A percentile compares a stretch with the other conserved stretches of the same genome.
Conservation (phyloP, 2,797 vertebrate genomes). For the Sphaeramia orbicularis region DNA sequence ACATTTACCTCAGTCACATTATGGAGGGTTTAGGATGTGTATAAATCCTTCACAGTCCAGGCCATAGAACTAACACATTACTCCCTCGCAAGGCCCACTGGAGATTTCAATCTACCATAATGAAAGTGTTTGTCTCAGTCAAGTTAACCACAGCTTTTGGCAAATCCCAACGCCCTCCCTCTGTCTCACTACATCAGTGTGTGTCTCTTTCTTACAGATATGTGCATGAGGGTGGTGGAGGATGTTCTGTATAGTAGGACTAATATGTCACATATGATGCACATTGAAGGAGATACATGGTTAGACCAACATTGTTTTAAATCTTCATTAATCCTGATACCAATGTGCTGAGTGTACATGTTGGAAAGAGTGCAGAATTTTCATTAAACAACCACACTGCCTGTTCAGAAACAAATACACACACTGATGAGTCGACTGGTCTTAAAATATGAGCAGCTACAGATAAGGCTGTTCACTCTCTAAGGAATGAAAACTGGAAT, state of each 20-base stretch:
- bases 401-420: conserved; percentile 11
- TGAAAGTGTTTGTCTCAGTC: conserved; percentile 59
- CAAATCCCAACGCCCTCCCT: no score
- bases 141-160: conserved; percentile 36
- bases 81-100: conserved; percentile 56
- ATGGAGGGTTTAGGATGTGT: conserved; percentile 30
- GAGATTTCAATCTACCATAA: conserved; percentile 69
- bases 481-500: neutral
- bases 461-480: neutral
- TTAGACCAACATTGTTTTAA: conserved; percentile 1
- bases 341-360: conserved; percentile 32
- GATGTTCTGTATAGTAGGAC: neutral
- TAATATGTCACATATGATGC: conserved; percentile 23
- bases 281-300: conserved; percentile 6
- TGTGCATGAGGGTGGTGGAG: neutral
- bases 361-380: conserved; percentile 31
- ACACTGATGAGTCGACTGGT: conserved; percentile 3
- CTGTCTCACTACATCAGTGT: conserved; percentile 34
- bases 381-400: conserved; percentile 18
- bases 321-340: conserved; percentile 37
- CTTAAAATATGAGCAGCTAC: neutral
- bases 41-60: conserved; percentile 57
- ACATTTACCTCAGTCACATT: conserved; percentile 25
- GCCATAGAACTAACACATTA: conserved; percentile 59
- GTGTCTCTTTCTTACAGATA: neutral